A percentile compares a stretch with the other conserved stretches of the same genome.
These are phyloP conservation scores for Dexiosoma caninum DNA, from an alignment of 2,888 invertebrate species.

Conservation along the genomic window DNA sequence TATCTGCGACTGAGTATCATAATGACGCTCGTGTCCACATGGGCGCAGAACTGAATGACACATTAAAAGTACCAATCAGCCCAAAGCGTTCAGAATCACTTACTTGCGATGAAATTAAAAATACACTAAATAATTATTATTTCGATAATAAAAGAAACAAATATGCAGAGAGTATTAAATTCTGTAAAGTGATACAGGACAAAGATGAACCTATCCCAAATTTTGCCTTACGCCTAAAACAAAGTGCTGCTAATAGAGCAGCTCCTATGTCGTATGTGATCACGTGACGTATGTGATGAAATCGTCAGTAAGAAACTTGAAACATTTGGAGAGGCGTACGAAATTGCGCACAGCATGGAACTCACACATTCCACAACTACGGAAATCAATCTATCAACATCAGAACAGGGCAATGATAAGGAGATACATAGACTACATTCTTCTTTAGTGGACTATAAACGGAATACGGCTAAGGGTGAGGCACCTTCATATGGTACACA, in stretches of 20 bases:
- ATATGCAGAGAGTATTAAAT: neutral
- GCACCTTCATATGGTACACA: neutral
- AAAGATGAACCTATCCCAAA: neutral
- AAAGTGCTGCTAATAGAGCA: neutral
- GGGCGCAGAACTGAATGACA: conserved; percentile 44
- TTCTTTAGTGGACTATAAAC: too few species aligned
- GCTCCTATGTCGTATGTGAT: neutral
- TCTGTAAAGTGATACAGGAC: neutral
- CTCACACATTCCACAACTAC: neutral
- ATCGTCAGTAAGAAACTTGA: neutral
- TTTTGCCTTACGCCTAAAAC: neutral
- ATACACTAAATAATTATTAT: neutral
- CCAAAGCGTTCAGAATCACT: conserved; percentile 1
- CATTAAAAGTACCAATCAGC: conserved; percentile 29
- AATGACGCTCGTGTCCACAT: conserved; percentile 55
- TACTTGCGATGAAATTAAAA: neutral
- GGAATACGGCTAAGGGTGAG: neutral
- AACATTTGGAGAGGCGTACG: neutral
- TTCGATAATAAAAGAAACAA: neutral
- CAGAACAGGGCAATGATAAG: neutral
- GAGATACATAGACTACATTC: neutral
- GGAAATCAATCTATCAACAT: neutral
- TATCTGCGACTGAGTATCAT: conserved; percentile 1
- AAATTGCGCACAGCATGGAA: neutral
- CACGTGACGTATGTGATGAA: neutral